Conservation (phyloP, 2,113 vertebrate genomes). For the Pseudorhombus dupliciocellatus region DNA sequence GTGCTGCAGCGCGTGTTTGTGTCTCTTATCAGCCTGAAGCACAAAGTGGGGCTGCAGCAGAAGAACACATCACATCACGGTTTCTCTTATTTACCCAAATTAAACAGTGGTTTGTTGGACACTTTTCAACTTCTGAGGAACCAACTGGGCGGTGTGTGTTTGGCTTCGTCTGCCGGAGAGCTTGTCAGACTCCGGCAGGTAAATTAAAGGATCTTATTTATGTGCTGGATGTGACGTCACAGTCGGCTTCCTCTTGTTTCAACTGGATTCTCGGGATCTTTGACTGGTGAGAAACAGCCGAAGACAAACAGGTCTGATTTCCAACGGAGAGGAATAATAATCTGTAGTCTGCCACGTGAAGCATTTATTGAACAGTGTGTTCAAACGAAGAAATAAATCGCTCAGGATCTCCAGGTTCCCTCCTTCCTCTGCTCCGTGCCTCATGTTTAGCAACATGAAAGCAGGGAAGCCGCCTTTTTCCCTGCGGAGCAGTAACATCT, state of each 20-base stretch:
- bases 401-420: background rate
- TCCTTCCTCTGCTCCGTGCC: background rate
- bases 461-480: conserved; percentile 51
- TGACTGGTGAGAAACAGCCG: background rate
- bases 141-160: background rate
- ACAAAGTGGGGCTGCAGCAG: conserved; percentile 38
- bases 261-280: background rate
- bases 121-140: conserved; percentile 13
- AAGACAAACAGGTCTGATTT: too few species aligned
- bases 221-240: background rate
- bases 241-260: background rate
- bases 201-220: background rate
- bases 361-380: background rate
- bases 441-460: conserved; percentile 68
- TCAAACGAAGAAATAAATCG: background rate
- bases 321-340: too few species aligned
- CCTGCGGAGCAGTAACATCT: conserved; percentile 73
- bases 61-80: conserved; percentile 19
- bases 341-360: background rate
- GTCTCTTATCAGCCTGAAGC: conserved; percentile 30
- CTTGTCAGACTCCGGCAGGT: background rate
- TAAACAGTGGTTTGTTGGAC: conserved; percentile 5
- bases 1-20: too few species aligned
- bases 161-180: background rate
- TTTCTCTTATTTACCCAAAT: conserved; percentile 34